Base-by-base conservation (phyloP, 2,797 vertebrate species). In the Diglossa cyanea region DNA sequence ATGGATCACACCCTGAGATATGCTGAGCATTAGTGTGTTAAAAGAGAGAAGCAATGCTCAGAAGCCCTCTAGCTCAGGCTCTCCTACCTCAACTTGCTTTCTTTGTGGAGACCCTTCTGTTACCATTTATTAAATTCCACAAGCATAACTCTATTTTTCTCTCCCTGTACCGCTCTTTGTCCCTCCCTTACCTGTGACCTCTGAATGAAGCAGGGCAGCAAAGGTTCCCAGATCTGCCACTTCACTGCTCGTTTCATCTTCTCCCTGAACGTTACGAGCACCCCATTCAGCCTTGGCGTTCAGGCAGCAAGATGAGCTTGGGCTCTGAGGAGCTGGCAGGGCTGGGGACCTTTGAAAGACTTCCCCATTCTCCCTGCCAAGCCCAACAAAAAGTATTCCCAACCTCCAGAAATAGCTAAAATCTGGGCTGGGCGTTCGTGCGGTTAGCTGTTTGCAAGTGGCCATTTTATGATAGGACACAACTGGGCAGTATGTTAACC, bases 391-490 rank as follows among this genome's bases (percentile, higher is more conserved):
- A 80, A 42, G 25, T 39, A 45, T 58, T 83, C 63, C 95, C 67
- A 63, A 86, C 61, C 84, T 97, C 86, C 71, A 90, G 86, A 94
- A 93, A 58, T 94, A 97, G 96, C 96, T 97, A 97, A 98, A 98
- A 98, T 98, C 98, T 99, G 98, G 98, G 98, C 98, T 98, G 98
- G 98, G 98, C 98, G 98, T 98, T 98, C 98, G 98, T 99, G 98
- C 99, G 98, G 98, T 98, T 99, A 99, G 99, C 98, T 97, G 98
- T 98, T 98, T 98, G 98, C 98, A 99, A 99, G 99, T 98, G 99
- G 99, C 99, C 99, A 99, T 99, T 99, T 99, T 99, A 98, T 98
- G 97, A 97, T 30, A 98, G 97, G 94, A 97, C 75, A 97, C 91
- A 93, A 91, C 20, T 55, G 94, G 96, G 96, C 96, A 95, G 91